Evolutionary conservation across 1,140 invertebrate species (phyloP).

Genomic region (Myzus persicae): DNA sequence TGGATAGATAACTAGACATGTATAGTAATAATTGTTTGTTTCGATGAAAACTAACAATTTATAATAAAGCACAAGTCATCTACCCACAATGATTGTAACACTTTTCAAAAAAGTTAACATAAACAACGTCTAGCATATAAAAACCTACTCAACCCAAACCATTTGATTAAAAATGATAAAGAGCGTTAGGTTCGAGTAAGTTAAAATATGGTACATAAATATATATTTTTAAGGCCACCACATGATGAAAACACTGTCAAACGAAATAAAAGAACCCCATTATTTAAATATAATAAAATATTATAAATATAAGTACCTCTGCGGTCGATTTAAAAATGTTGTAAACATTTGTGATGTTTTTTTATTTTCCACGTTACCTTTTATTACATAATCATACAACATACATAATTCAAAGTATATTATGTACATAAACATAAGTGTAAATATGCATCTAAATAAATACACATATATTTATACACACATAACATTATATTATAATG

Average conservation of each 20-base stretch:
- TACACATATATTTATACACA: conserved; percentile 45
- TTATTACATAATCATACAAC: conserved; percentile 55
- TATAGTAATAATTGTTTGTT: neutral
- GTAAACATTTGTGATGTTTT: conserved; percentile 53
- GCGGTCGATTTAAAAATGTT: conserved; percentile 38
- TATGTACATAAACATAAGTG: conserved; percentile 22
- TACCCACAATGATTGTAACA: neutral
- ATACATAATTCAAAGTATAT: conserved; percentile 49
- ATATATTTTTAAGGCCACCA: neutral
- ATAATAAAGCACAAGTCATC: neutral
- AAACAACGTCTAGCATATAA: neutral
- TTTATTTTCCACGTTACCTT: conserved; percentile 56
- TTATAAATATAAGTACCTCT: conserved; percentile 51
- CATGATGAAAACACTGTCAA: conserved; percentile 31
- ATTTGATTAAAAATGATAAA: neutral
- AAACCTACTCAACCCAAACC: neutral
- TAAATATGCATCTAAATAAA: conserved; percentile 31
- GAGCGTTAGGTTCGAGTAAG: no score
- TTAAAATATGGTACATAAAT: neutral
- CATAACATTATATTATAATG: conserved; percentile 52
- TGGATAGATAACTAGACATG: neutral
- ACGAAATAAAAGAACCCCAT: conserved; percentile 31
- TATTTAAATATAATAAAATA: conserved; percentile 9
- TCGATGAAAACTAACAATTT: neutral
- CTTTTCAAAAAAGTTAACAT: neutral